Base-by-base conservation (phyloP, 2,113 vertebrate genomes). In the Atlantisia rogersi region DNA sequence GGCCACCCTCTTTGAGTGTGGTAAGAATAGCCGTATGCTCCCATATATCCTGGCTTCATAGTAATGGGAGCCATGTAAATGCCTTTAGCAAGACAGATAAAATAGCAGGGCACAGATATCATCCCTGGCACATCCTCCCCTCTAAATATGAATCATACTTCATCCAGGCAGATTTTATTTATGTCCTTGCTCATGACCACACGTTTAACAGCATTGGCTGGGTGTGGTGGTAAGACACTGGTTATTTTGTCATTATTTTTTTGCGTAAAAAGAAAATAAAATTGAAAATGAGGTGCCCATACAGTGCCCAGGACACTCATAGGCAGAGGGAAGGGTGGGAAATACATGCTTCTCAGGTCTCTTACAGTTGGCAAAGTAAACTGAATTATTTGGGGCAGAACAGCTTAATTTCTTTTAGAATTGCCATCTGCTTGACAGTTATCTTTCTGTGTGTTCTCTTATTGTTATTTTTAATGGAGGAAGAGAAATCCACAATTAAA, bases 1-100 rank as follows among this genome's bases (percentile, higher is more conserved):
- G 31, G 44, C 69, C 50, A 28, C 40, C 25, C 62, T 40, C n/a
- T 67, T 19, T 68, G 48, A 63, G 62, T 92, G 88, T 78, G 86
- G 42, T 84, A 95, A 92, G 77, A 95, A 84, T 71, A 96, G 86
- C 84, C 2, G 8, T 53, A 44, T 62, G 58, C 39, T 82, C 86
- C 81, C 48, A 60, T 53, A 37, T 78, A 78, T 44, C 68, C 81
- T 81, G 73, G 64, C 16, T 28, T 77, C 37, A 31, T 6, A 50
- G 89, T 87, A 91, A 92, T 91, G 44, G 74, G 84, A 95, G 81
- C 78, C 1, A 0, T 75, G 48, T 56, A 84, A 90, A 67, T 94
- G 69, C 73, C 42, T 84, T 53, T 53, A 86, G 92, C 74, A 68
- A 67, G 91, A 31, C 22, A 84, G 91, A 95, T 94, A 76, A 95